Evolutionary conservation across 2,888 invertebrate species (phyloP).

Genomic region (Agrotis exclamationis): DNA sequence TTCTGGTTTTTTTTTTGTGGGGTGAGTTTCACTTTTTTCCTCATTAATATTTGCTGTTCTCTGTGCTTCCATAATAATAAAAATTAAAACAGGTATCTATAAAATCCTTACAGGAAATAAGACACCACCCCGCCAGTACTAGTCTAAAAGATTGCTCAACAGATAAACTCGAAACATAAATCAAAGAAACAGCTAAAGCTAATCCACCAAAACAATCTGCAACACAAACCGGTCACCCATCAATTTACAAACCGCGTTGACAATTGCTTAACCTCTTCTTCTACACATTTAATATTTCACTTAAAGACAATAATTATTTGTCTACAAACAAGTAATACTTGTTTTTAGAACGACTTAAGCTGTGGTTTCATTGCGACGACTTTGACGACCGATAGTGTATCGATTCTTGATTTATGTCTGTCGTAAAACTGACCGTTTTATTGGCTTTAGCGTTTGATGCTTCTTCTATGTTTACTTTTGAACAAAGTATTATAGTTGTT

Average conservation of each 20-base stretch:
- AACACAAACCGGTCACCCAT: conserved; percentile 22
- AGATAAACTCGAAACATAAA: conserved; percentile 13
- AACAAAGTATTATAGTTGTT: conserved; percentile 68
- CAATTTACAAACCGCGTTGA: conserved; percentile 44
- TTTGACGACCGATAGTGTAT: conserved; percentile 75
- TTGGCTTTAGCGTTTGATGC: conserved; percentile 74
- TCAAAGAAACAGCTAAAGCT: conserved; percentile 1
- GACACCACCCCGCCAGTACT: background rate
- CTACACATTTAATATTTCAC: conserved; percentile 54
- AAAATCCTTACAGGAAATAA: background rate
- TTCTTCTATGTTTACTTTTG: conserved; percentile 73
- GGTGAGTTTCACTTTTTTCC: too few relatives aligned
- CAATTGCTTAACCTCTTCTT: conserved; percentile 57
- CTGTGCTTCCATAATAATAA: too few relatives aligned
- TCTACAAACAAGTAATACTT: conserved; percentile 59
- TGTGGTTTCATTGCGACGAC: conserved; percentile 67
- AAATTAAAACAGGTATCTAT: background rate
- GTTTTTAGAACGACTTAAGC: conserved; percentile 64
- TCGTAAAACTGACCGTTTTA: conserved; percentile 87
- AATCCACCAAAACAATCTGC: conserved; percentile 29
- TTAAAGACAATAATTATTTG: conserved; percentile 65
- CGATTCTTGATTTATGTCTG: conserved; percentile 85
- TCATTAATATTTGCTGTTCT: background rate
- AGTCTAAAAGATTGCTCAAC: conserved; percentile 15
- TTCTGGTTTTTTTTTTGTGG: background rate